These are phyloP conservation scores for Incurvaria masculella DNA, from an alignment of 2,888 invertebrate genomes.

Conservation along the genomic window DNA sequence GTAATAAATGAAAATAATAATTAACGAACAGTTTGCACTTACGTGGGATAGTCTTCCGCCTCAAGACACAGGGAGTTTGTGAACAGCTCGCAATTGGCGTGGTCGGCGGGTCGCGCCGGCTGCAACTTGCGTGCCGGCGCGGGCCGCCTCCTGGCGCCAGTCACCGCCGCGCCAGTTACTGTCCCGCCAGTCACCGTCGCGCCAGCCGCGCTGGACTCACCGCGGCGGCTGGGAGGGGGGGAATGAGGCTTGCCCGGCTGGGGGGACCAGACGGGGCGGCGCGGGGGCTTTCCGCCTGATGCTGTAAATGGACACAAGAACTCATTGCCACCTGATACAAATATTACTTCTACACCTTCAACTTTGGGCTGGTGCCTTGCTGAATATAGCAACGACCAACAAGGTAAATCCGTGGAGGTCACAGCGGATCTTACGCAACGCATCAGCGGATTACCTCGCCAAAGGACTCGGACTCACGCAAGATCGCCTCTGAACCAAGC, in stretches of 20 bases:
- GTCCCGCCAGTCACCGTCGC: conserved; percentile 15
- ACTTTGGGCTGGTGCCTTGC: too few relatives aligned
- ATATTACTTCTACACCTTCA: too few relatives aligned
- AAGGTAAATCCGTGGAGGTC: too few relatives aligned
- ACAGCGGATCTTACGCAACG: too few relatives aligned
- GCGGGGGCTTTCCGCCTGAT: neutral
- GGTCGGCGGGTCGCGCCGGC: conserved; percentile 27
- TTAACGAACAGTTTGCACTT: conserved; percentile 45
- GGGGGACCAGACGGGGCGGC: conserved; percentile 22
- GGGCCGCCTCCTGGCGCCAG: conserved; percentile 28
- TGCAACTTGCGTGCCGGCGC: conserved; percentile 23
- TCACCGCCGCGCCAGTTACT: conserved; percentile 19
- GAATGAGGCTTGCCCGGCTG: conserved; percentile 25
- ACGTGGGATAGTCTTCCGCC: conserved; percentile 75
- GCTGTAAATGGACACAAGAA: too few relatives aligned
- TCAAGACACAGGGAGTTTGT: conserved; percentile 70
- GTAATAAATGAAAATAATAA: neutral
- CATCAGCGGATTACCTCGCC: too few relatives aligned
- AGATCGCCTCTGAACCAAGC: too few relatives aligned
- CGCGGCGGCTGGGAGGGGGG: conserved; percentile 26
- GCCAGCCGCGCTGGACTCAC: conserved; percentile 28
- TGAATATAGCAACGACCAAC: too few relatives aligned
- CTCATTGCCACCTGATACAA: too few relatives aligned
- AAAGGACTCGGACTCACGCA: too few relatives aligned
- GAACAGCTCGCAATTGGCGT: conserved; percentile 62